phyloP scores from a whole-genome alignment of 2,888 invertebrate species.

The Actias luna region DNA sequence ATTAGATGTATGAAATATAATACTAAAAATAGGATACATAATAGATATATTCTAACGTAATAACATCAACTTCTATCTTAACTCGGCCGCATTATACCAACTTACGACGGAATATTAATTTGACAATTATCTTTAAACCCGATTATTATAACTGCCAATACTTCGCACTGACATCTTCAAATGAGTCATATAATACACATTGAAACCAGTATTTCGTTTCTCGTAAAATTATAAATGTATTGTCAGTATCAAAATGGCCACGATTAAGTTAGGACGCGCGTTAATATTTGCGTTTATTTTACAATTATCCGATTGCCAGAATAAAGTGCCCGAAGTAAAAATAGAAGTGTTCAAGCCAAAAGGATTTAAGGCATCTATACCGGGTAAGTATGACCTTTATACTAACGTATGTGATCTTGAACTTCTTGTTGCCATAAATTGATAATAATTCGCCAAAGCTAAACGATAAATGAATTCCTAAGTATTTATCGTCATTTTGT shows the following conservation, averaged over 20 bases:
- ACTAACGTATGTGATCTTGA: not conserved
- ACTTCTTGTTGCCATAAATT: slow-evolving; percentile 1
- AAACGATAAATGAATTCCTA: no score
- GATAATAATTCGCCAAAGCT: not conserved
- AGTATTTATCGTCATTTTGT: no score
- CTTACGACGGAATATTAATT: not conserved
- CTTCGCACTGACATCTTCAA: not conserved
- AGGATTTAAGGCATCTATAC: slow-evolving; percentile 82
- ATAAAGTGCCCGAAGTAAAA: slow-evolving; percentile 68
- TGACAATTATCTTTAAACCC: not conserved
- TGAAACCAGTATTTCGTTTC: not conserved
- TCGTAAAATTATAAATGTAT: not conserved
- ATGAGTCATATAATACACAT: slow-evolving; percentile 17
- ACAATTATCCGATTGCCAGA: slow-evolving; percentile 30
- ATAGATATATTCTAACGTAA: not conserved
- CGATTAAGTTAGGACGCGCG: slow-evolving; percentile 20
- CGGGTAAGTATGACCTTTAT: slow-evolving; percentile 61
- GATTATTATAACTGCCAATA: not conserved
- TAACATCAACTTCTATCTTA: not conserved
- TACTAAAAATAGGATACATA: no score
- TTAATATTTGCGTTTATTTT: slow-evolving; percentile 27
- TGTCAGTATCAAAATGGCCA: not conserved
- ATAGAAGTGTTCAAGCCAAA: slow-evolving; percentile 78
- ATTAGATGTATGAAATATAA: no score
- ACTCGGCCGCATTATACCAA: not conserved